phyloP scores from a whole-genome alignment of 2,797 vertebrate species.

The Dallia pectoralis region DNA sequence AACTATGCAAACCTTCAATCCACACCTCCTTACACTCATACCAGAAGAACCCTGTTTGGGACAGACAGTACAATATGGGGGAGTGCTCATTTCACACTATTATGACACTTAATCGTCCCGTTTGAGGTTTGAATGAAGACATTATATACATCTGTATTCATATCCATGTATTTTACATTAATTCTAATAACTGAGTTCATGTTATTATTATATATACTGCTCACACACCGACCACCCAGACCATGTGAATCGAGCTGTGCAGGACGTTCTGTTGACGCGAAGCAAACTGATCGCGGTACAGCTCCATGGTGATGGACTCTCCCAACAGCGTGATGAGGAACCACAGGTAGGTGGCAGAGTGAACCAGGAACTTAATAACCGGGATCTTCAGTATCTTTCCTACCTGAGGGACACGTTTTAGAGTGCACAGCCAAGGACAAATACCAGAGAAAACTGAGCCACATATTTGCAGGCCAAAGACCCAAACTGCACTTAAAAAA shows the following conservation, averaged over 20 bases:
- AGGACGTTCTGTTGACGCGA: constrained; percentile 81
- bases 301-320: constrained; percentile 86
- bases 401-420: constrained; percentile 60
- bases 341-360: constrained; percentile 89
- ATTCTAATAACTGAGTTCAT: not conserved
- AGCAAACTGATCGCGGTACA: constrained; percentile 73
- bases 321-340: constrained; percentile 86
- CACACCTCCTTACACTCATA: constrained; percentile 92
- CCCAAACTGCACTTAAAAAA: too few relatives aligned
- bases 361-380: constrained; percentile 88
- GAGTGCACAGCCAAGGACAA: not conserved
- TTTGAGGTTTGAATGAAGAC: not conserved
- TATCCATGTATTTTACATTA: not conserved
- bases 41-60: constrained; percentile 85
- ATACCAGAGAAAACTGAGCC: not conserved
- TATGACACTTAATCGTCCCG: not conserved
- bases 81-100: not conserved
- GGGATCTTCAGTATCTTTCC: constrained; percentile 83
- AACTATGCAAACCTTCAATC: constrained; percentile 86
- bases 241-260: constrained; percentile 88
- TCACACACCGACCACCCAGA: constrained; percentile 87
- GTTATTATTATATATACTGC: not conserved
- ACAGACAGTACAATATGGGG: not conserved
- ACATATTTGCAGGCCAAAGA: not conserved
- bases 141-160: not conserved